Evolutionary conservation across 1,140 invertebrate species (phyloP), one percentile per base, ranked within the genome.

Genomic region (Gonatopus flavifemur): DNA sequence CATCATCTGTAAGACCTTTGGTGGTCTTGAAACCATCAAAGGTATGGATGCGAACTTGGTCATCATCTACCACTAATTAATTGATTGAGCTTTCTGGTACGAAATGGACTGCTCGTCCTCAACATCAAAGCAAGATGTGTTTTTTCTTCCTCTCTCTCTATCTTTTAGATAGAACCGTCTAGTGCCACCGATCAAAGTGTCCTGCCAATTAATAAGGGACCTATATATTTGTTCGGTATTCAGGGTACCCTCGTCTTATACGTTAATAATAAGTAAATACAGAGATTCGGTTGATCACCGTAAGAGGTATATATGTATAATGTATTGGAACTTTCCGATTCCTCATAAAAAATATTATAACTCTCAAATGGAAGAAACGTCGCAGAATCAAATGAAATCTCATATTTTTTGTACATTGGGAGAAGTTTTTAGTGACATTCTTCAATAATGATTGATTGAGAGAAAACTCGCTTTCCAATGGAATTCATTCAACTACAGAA

Each of bases 171-270:
- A n/a, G n/a, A n/a, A 33, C 38, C 49, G 30, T 46, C 35, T 46
- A 32, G 36, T 51, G 51, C 50, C 41, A 43, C 33, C 45, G 58
- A 52, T 65, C 59, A 57, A 63, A 65, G 57, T 69, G 63, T 68
- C 67, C 66, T 62, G 59, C 67, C 67, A 70, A 72, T 72, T 72
- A 72, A 70, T 70, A 69, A 62, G 59, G 61, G 64, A 59, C 62
- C 61, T 57, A 51, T 68, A 52, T 70, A 53, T 69, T 67, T 69
- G 57, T 62, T 54, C 59, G 38, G 46, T 58, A 52, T 54, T 63
- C 60, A 52, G 32, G 40, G 44, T 40, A 15, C 41, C 38, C 36
- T 40, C 49, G 57, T 70, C 67, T 72, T 72, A 72, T 72, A 64
- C 66, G 54, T 55, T 71, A 67, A 72, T 70, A 70, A 63, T 64